phyloP scores from a whole-genome alignment of 2,113 vertebrate genomes.

The Oncorhynchus masou region DNA sequence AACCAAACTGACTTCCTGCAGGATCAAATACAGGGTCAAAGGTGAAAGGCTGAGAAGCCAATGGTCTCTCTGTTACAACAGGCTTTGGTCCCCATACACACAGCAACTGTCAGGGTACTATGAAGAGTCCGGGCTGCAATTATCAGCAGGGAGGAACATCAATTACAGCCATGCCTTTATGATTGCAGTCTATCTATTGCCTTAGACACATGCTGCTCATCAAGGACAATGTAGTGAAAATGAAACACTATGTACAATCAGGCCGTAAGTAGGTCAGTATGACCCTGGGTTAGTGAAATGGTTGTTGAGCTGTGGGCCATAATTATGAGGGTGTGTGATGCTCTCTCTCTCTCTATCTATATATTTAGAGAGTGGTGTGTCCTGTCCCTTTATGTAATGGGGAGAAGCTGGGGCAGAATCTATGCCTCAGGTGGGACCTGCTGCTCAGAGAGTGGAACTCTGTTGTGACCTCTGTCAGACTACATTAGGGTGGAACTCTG shows the following conservation, averaged over 20 bases:
- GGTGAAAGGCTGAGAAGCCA: neutral
- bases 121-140: slow-evolving; percentile 55
- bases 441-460: slow-evolving; percentile 12
- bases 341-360: slow-evolving; percentile 5
- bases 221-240: neutral
- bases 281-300: slow-evolving; percentile 39
- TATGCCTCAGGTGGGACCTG: slow-evolving; percentile 30
- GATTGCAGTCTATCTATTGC: slow-evolving; percentile 60
- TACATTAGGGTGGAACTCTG: neutral
- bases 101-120: slow-evolving; percentile 34
- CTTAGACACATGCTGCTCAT: neutral
- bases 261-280: slow-evolving; percentile 56
- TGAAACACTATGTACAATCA: slow-evolving; percentile 37
- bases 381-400: slow-evolving; percentile 31
- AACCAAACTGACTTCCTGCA: neutral
- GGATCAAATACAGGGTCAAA: slow-evolving; percentile 32
- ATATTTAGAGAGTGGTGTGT: neutral
- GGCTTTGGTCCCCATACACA: neutral
- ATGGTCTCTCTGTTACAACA: slow-evolving; percentile 21
- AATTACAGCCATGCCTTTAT: slow-evolving; percentile 66
- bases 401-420: slow-evolving; percentile 26
- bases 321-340: slow-evolving; percentile 28
- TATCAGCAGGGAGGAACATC: slow-evolving; percentile 62
- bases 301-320: slow-evolving; percentile 46
- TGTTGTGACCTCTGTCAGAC: neutral